phyloP scores from a whole-genome alignment of 1,140 invertebrate genomes.

The Bombus waltoni region DNA sequence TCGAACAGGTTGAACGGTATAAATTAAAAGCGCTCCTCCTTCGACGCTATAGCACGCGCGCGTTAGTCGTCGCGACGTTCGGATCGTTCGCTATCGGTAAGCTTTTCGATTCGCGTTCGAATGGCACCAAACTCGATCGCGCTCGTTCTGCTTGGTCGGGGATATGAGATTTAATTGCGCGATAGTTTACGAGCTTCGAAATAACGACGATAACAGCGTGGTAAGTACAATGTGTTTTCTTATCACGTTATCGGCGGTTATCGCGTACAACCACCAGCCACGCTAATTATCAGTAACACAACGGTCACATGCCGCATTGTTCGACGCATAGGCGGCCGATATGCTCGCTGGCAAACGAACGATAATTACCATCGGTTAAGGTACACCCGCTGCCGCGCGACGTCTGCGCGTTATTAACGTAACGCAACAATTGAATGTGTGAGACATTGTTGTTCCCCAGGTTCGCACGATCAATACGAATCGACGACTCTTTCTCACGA shows the following conservation, averaged over 20 bases:
- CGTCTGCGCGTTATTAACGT: constrained; percentile 43
- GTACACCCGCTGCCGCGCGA: not conserved
- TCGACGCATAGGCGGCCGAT: not conserved
- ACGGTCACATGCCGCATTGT: constrained; percentile 38
- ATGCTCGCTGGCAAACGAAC: constrained; percentile 1
- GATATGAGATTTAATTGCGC: no score
- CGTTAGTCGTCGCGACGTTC: not conserved
- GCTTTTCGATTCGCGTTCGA: not conserved
- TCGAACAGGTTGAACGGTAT: not conserved
- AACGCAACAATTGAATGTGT: constrained; percentile 53
- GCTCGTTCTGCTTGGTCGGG: no score
- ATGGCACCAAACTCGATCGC: no score
- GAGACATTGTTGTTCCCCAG: constrained; percentile 41
- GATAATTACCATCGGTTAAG: constrained; percentile 44
- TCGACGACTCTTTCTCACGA: constrained; percentile 48
- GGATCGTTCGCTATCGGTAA: not conserved
- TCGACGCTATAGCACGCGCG: not conserved
- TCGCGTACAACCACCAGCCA: constrained; percentile 12
- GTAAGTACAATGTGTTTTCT: constrained; percentile 12
- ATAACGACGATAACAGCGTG: not conserved
- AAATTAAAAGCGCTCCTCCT: constrained; percentile 4
- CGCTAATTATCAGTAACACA: constrained; percentile 46
- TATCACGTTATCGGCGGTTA: constrained; percentile 30
- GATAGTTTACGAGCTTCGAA: not conserved
- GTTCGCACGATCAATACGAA: constrained; percentile 53